These are phyloP conservation scores for Panurus biarmicus DNA, from an alignment of 2,113 vertebrate genomes.

Conservation along the genomic window DNA sequence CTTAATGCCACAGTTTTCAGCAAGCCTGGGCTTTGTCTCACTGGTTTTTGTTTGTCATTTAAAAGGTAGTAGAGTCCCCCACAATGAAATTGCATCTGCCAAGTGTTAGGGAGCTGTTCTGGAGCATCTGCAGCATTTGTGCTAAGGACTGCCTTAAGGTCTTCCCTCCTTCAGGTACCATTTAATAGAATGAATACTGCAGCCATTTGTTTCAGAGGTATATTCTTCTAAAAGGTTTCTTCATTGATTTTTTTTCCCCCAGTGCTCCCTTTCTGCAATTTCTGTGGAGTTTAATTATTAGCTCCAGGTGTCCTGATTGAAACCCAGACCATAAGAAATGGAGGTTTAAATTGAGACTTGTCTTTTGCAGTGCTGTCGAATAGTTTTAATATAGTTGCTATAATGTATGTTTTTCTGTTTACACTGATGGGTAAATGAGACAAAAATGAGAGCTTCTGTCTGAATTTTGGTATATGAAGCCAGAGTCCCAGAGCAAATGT, in stretches of 20 bases:
- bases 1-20: not conserved
- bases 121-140: slow-evolving; percentile 2
- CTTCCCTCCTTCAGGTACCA: not conserved
- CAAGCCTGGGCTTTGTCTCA: slow-evolving; percentile 19
- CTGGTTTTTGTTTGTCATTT: not conserved
- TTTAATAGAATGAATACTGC: slow-evolving; percentile 7
- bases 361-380: not conserved
- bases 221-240: slow-evolving; percentile 13
- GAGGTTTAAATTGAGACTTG: slow-evolving; percentile 32
- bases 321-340: slow-evolving; percentile 1
- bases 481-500: slow-evolving; percentile 9
- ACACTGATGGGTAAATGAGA: slow-evolving; percentile 1
- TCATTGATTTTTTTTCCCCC: not conserved
- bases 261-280: slow-evolving; percentile 20
- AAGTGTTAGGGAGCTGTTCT: not conserved
- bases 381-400: slow-evolving; percentile 15
- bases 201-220: not conserved
- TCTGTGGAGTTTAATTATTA: slow-evolving; percentile 42
- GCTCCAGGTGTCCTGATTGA: slow-evolving; percentile 27
- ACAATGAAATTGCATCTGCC: slow-evolving; percentile 2
- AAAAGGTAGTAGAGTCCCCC: not conserved
- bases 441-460: slow-evolving; percentile 12
- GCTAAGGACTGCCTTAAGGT: not conserved
- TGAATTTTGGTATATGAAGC: not conserved
- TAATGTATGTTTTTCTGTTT: slow-evolving; percentile 19